Base-by-base conservation (phyloP, 2,888 invertebrate genomes). In the Drosophila nr. perissopoda region DNA sequence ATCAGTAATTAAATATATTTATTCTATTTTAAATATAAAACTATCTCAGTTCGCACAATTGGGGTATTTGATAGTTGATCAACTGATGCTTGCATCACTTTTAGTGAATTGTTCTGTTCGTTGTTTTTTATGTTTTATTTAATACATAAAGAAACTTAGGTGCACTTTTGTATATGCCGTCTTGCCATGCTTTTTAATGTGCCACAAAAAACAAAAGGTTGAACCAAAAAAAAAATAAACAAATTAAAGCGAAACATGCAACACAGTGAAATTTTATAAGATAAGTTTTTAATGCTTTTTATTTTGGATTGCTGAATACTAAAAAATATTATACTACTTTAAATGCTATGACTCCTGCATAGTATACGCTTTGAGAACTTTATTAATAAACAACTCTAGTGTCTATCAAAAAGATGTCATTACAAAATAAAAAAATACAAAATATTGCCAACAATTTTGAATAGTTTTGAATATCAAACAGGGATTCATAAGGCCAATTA, bases 151-250 rank as follows among this genome's bases (percentile, higher is more conserved):
- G 73, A 70, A 84, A 73, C 85, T 84, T 82, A 85, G 85, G 87
- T 89, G 89, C 87, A 89, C 89, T 85, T 89, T 73, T 77, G 84
- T 69, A 87, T 73, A 76, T 87, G 67, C 71, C 73, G 78, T 78
- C 85, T 78, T 78, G 69, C 64, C 57, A 60, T 65, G 67, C 48
- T 72, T 77, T 83, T 72, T 87, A 81, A 82, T 84, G 68, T 68
- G 42, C 75, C 53, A 57, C 63, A 65, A 62, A 67, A 63, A 45
- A 45, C 54, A 54, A 63, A 56, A 68, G 53, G 54, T 18, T 25
- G 13, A 65, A 45, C 34, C 45, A 68, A 61, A 63, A 38, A 42
- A 60, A 54, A 57, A 56, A 38, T 49, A 57, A 54, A 52, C 42
- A 64, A 48, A 21, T 4, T 10, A 36, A 62, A 57, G 36, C 62